phyloP scores from a whole-genome alignment of 2,888 invertebrate species.

The Cetonia aurata region DNA sequence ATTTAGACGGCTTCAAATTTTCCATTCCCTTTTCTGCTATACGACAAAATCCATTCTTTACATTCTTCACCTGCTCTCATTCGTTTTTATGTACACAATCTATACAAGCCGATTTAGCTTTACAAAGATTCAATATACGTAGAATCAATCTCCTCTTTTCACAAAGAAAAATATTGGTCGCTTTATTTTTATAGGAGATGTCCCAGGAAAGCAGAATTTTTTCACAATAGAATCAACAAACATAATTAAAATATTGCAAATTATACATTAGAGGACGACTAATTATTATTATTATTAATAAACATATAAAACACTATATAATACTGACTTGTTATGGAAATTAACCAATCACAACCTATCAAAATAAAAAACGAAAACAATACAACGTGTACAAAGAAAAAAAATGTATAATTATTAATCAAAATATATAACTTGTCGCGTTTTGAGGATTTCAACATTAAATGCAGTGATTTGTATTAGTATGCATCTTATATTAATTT shows the following conservation, averaged over 20 bases:
- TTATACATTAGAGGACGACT: slow-evolving; percentile 33
- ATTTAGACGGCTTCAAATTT: too few species aligned
- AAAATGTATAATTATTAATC: slow-evolving; percentile 27
- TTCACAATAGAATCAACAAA: slow-evolving; percentile 19
- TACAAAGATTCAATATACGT: neutral
- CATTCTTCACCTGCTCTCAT: too few species aligned
- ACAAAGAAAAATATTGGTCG: neutral
- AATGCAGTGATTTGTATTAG: too few species aligned
- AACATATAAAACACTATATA: slow-evolving; percentile 42
- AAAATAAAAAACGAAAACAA: slow-evolving; percentile 30
- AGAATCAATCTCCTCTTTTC: slow-evolving; percentile 2
- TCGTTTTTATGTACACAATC: slow-evolving; percentile 19
- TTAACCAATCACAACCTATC: slow-evolving; percentile 47
- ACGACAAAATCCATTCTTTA: too few species aligned
- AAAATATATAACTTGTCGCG: neutral
- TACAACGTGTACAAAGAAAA: slow-evolving; percentile 7
- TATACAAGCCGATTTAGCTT: slow-evolving; percentile 16
- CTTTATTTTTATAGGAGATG: neutral
- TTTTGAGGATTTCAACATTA: too few species aligned
- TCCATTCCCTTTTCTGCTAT: too few species aligned
- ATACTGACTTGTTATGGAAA: slow-evolving; percentile 46
- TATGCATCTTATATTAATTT: too few species aligned
- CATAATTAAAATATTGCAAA: slow-evolving; percentile 23
- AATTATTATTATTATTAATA: slow-evolving; percentile 33
- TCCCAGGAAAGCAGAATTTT: neutral